A percentile compares a stretch with the other conserved stretches of the same genome.
Conservation (phyloP, 2,888 invertebrate genomes). For the Arge pagana region DNA sequence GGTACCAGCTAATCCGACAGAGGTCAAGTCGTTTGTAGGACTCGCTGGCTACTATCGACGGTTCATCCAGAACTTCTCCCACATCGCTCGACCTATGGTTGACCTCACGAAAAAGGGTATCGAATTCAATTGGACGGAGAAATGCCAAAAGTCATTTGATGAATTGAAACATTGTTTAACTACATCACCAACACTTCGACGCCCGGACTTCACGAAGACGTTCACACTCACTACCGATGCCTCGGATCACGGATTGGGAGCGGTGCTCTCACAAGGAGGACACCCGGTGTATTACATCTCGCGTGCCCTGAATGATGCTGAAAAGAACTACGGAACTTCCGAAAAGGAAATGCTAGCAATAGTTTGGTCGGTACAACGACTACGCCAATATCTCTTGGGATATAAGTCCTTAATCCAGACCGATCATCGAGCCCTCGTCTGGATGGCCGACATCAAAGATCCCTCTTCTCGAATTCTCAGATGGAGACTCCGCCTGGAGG, state of each 20-base stretch:
- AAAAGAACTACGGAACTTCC: neutral
- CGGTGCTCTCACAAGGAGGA: neutral
- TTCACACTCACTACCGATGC: conserved; percentile 43
- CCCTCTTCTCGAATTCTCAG: neutral
- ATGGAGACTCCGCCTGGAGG: neutral
- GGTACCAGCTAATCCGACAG: conserved; percentile 15
- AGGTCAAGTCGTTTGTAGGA: conserved; percentile 24
- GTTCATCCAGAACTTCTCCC: conserved; percentile 25
- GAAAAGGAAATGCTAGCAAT: neutral
- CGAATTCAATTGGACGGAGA: conserved; percentile 14
- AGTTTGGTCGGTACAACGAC: neutral
- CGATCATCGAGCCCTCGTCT: neutral
- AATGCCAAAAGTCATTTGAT: conserved; percentile 26
- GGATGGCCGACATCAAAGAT: neutral
- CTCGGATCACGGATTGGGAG: conserved; percentile 16
- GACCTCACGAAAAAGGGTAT: conserved; percentile 17
- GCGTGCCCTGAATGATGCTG: neutral
- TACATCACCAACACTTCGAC: conserved; percentile 34
- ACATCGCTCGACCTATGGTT: conserved; percentile 19
- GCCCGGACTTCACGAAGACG: conserved; percentile 35
- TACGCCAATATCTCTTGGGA: neutral
- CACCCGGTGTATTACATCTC: neutral
- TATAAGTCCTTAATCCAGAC: neutral
- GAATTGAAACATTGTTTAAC: conserved; percentile 35
- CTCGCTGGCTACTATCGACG: conserved; percentile 24